Evolutionary conservation across 1,140 invertebrate species (phyloP).

Genomic region (Mylabris phalerata): DNA sequence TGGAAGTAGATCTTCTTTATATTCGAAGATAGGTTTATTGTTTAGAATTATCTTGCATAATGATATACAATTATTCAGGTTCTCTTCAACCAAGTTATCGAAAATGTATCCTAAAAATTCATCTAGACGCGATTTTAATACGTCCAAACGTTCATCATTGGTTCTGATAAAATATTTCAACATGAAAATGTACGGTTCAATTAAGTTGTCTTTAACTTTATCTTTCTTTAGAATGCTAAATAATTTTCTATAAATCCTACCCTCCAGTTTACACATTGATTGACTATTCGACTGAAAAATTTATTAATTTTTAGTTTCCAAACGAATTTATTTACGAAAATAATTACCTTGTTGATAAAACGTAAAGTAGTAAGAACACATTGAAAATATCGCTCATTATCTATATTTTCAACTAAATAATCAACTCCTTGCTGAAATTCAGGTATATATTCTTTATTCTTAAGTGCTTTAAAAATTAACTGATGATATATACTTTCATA

Average conservation of each 20-base stretch:
- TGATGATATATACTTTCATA: slow-evolving; percentile 18
- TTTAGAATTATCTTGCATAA: slow-evolving; percentile 18
- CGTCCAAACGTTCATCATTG: slow-evolving; percentile 11
- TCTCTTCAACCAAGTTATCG: slow-evolving; percentile 15
- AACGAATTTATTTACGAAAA: too few relatives aligned
- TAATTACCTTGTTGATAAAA: too few relatives aligned
- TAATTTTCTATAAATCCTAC: background rate
- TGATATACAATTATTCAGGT: slow-evolving; percentile 24
- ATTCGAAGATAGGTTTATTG: slow-evolving; percentile 24
- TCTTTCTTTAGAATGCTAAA: slow-evolving; percentile 4
- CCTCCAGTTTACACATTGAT: too few relatives aligned
- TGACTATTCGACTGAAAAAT: too few relatives aligned
- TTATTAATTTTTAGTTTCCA: too few relatives aligned
- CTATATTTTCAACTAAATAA: slow-evolving; percentile 3
- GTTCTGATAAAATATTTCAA: slow-evolving; percentile 18
- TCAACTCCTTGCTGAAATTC: slow-evolving; percentile 17
- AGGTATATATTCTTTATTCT: slow-evolving; percentile 19
- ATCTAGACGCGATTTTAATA: slow-evolving; percentile 5
- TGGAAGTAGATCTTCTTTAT: slow-evolving; percentile 21
- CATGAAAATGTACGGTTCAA: slow-evolving; percentile 13
- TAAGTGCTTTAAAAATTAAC: slow-evolving; percentile 25
- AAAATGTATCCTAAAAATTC: slow-evolving; percentile 17
- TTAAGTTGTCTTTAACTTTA: slow-evolving; percentile 3
- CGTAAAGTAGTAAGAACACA: slow-evolving; percentile 17
- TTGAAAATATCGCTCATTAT: slow-evolving; percentile 14